Evolutionary conservation across 2,113 vertebrate genomes (phyloP).

Genomic region (Cheilinus undulatus): DNA sequence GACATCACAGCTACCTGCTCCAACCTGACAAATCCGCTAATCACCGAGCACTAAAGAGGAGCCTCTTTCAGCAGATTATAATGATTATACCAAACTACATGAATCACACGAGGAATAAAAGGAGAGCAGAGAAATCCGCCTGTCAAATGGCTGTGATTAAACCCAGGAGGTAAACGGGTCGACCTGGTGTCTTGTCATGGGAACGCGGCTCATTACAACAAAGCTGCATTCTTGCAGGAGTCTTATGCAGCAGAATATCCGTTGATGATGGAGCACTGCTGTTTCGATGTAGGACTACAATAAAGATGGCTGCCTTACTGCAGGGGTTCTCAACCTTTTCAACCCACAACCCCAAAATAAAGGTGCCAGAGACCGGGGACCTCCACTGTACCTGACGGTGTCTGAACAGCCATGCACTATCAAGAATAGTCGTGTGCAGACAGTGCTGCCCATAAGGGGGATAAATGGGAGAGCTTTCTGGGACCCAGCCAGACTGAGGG

Average conservation of each 20-base stretch:
- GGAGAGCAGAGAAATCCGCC: too few relatives aligned
- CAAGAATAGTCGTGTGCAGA: too few relatives aligned
- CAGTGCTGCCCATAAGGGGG: too few relatives aligned
- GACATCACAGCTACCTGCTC: constrained; percentile 61
- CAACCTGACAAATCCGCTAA: constrained; percentile 65
- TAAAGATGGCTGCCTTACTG: not conserved
- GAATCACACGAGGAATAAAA: constrained; percentile 39
- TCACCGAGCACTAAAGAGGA: constrained; percentile 44
- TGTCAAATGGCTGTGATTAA: constrained; percentile 26
- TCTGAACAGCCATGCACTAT: too few relatives aligned
- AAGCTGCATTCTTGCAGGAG: not conserved
- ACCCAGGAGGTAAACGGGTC: not conserved
- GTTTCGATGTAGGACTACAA: not conserved
- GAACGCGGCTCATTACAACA: constrained; percentile 15
- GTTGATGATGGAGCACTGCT: not conserved
- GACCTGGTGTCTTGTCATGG: constrained; percentile 17
- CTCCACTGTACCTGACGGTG: too few relatives aligned
- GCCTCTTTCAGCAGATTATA: constrained; percentile 44
- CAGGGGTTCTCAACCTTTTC: too few relatives aligned
- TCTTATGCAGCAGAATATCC: not conserved
- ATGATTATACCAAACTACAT: constrained; percentile 41
- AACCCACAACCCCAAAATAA: too few relatives aligned
- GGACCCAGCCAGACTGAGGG: too few relatives aligned
- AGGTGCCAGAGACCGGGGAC: too few relatives aligned
- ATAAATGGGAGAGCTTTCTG: too few relatives aligned